Evolutionary conservation across 1,140 invertebrate species (phyloP).

Genomic region (Drosophila tsacasi): DNA sequence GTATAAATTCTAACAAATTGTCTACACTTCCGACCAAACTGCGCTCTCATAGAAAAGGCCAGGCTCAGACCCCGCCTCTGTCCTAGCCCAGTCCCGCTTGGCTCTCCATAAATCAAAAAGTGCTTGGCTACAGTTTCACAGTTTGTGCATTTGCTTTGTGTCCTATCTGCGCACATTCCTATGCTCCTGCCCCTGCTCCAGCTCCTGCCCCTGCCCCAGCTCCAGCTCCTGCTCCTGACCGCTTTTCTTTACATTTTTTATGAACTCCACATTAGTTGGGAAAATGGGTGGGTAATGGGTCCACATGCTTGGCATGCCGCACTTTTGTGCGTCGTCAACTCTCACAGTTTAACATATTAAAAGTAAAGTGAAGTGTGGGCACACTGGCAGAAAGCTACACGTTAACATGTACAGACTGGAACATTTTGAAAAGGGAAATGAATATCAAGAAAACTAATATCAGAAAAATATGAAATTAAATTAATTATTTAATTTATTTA

Average conservation of each 20-base stretch:
- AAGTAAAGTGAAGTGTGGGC: constrained; percentile 60
- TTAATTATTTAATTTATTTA: too few relatives aligned
- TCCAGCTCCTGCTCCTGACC: not conserved
- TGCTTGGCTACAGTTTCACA: constrained; percentile 81
- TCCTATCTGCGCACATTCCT: constrained; percentile 43
- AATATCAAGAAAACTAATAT: not conserved
- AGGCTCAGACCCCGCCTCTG: not conserved
- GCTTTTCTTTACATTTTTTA: constrained; percentile 60
- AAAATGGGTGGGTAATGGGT: constrained; percentile 48
- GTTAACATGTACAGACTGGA: not conserved
- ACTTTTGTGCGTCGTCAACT: constrained; percentile 73
- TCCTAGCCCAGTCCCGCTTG: constrained; percentile 35
- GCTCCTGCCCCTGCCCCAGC: not conserved
- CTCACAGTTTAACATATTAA: constrained; percentile 76
- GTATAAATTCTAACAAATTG: constrained; percentile 83
- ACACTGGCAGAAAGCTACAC: constrained; percentile 25
- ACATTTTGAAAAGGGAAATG: not conserved
- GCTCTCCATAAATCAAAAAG: constrained; percentile 80
- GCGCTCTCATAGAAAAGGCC: constrained; percentile 34
- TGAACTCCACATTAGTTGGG: constrained; percentile 49
- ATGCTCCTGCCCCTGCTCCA: constrained; percentile 10
- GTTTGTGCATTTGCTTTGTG: constrained; percentile 79
- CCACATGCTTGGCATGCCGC: constrained; percentile 76
- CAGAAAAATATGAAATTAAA: too few relatives aligned
- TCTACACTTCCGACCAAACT: constrained; percentile 76